phyloP scores from a whole-genome alignment of 1,140 invertebrate genomes.

The Drosophila asahinai region DNA sequence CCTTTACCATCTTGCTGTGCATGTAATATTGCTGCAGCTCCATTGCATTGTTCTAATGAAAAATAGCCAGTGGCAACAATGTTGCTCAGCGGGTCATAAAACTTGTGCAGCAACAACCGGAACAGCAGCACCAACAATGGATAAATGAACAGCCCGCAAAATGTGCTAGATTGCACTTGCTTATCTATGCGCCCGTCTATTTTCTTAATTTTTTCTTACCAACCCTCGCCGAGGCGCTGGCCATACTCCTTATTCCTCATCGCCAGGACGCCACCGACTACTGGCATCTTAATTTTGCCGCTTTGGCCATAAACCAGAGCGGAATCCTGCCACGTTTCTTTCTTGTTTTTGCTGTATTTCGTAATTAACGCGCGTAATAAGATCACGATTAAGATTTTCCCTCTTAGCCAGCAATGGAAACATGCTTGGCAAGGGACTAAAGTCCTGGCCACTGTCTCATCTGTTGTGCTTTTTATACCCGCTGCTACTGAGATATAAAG shows the following conservation, averaged over 20 bases:
- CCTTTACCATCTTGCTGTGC: constrained; percentile 33
- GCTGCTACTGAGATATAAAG: background rate
- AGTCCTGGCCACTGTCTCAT: constrained; percentile 37
- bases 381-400: constrained; percentile 76
- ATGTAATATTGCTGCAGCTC: constrained; percentile 48
- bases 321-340: constrained; percentile 30
- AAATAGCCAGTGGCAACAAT: constrained; percentile 71
- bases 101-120: constrained; percentile 56
- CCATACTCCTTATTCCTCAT: constrained; percentile 20
- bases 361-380: constrained; percentile 81
- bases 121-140: constrained; percentile 38
- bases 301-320: constrained; percentile 51
- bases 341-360: constrained; percentile 52
- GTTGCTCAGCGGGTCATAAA: constrained; percentile 75
- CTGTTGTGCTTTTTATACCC: constrained; percentile 17
- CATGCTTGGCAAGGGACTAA: constrained; percentile 29
- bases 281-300: constrained; percentile 66
- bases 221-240: constrained; percentile 17
- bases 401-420: constrained; percentile 15
- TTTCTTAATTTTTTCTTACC: constrained; percentile 67
- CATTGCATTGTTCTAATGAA: constrained; percentile 74
- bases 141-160: constrained; percentile 57
- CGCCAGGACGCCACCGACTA: constrained; percentile 10
- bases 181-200: constrained; percentile 75
- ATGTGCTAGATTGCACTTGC: constrained; percentile 68